Evolutionary conservation across 1,140 invertebrate species (phyloP).

Genomic region (Globodera ellingtonae): DNA sequence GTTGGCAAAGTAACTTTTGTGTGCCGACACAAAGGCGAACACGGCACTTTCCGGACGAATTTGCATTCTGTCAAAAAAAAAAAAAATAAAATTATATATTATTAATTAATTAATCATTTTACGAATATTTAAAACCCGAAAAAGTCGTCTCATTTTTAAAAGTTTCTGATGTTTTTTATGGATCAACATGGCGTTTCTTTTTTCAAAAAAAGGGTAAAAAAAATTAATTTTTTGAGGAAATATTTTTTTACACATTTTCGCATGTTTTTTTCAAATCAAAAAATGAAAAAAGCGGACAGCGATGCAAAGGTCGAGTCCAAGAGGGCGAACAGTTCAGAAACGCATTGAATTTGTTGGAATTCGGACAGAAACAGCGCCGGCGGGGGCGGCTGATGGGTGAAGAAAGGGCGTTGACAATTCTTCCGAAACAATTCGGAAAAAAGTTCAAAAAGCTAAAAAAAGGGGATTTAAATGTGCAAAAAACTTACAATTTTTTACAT

Average conservation of each 20-base stretch:
- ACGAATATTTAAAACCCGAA: neutral
- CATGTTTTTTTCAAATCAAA: too few species aligned
- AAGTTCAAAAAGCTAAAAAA: slow-evolving; percentile 24
- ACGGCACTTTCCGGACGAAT: slow-evolving; percentile 20
- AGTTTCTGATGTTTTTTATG: too few species aligned
- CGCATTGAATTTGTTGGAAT: slow-evolving; percentile 18
- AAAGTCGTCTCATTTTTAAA: too few species aligned
- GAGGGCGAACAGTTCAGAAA: slow-evolving; percentile 12
- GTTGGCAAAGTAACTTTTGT: slow-evolving; percentile 7
- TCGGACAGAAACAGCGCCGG: neutral
- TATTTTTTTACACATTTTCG: too few species aligned
- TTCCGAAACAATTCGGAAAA: slow-evolving; percentile 5
- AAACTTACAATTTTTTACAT: neutral
- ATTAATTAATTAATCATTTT: too few species aligned
- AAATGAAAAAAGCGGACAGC: neutral
- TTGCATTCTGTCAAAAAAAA: slow-evolving; percentile 19
- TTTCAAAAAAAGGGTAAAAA: too few species aligned
- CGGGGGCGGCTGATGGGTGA: neutral
- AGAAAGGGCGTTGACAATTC: slow-evolving; percentile 17
- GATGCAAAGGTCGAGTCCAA: slow-evolving; percentile 4
- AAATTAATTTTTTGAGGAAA: too few species aligned
- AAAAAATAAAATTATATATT: neutral
- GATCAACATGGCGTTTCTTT: too few species aligned
- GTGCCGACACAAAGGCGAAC: slow-evolving; percentile 11
- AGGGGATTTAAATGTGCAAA: neutral